phyloP scores from a whole-genome alignment of 2,797 vertebrate species.

The Labroides dimidiatus region DNA sequence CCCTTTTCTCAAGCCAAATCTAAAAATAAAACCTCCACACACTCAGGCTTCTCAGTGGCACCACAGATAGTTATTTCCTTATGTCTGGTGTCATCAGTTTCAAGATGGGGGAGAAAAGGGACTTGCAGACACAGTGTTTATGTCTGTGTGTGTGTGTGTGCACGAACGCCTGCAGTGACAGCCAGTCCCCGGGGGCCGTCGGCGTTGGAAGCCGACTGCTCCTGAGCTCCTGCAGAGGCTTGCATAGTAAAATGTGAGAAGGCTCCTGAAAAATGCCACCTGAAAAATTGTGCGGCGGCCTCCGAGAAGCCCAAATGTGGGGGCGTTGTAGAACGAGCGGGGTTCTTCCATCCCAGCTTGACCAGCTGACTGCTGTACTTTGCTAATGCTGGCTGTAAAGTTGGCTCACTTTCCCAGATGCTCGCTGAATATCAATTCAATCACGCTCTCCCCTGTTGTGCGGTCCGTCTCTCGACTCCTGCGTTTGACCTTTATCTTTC shows the following conservation, averaged over 20 bases:
- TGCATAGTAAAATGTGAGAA: constrained; percentile 50
- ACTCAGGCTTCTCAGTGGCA: constrained; percentile 3
- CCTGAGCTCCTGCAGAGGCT: constrained; percentile 42
- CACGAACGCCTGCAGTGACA: constrained; percentile 56
- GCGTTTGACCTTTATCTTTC: constrained; percentile 49
- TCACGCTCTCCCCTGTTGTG: constrained; percentile 22
- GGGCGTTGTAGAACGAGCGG: background rate
- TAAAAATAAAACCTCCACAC: constrained; percentile 11
- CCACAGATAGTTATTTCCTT: constrained; percentile 37
- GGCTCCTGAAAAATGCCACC: background rate
- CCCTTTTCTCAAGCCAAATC: constrained; percentile 16
- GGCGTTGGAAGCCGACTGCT: constrained; percentile 37
- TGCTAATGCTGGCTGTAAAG: constrained; percentile 18
- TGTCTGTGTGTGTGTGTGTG: background rate
- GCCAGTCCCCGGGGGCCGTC: constrained; percentile 48
- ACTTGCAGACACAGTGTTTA: constrained; percentile 15
- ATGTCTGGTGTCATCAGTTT: constrained; percentile 43
- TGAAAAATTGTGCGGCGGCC: constrained; percentile 6
- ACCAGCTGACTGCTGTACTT: constrained; percentile 3
- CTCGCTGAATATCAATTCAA: constrained; percentile 43
- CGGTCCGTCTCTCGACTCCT: constrained; percentile 7
- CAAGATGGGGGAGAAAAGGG: background rate
- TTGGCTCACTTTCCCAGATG: constrained; percentile 25
- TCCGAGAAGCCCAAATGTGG: constrained; percentile 5
- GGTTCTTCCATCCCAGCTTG: background rate